Evolutionary conservation across 2,888 invertebrate genomes (phyloP), one percentile per base, ranked within the genome.

Genomic region (Troilus luridus): DNA sequence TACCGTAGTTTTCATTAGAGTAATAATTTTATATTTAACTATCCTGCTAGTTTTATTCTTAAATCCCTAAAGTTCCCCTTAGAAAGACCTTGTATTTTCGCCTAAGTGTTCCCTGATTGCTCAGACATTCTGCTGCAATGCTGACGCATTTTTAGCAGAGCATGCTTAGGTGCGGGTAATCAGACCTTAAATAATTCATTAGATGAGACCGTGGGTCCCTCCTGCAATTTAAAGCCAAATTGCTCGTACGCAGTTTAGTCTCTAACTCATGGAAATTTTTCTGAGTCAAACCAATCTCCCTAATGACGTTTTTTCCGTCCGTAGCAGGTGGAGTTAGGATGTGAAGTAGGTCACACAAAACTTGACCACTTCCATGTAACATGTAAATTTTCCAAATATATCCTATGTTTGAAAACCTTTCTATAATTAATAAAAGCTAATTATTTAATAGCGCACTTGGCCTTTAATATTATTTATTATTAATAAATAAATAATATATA

Each of bases 181-280:
- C 85, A 85, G 85, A 85, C 56, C 56, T 21, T 85, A 85, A 85
- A 56, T 85, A 85, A 85, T 85, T 85, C 85, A 85, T 56, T 85
- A 85, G 85, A 56, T 11, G 56, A 85, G 85, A 85, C 56, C 56
- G 85, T 85, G 21, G 56, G 85, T n/a, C 56, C 12, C 56, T n/a
- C 21, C 41, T 21, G 85, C 85, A 85, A 85, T 54, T 85, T 85
- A 85, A 21, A 56, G 56, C 54, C 56, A 85, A 85, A 85, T 85
- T 85, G 54, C 56, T 58, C 85, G 56, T 85, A 85, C 56, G 85
- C 85, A 85, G 85, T 85, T 85, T 58, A 85, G 85, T 12, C 11
- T 0, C 21, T 11, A 85, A 56, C 54, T 21, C 41, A 58, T 56
- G 56, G 85, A 85, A 85, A 85, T 85, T 85, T 85, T 85, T 56